A percentile compares a stretch with the other conserved stretches of the same genome.
These are phyloP conservation scores for Myotis planiceps DNA, from an alignment of 2,797 vertebrate species.

Conservation along the genomic window DNA sequence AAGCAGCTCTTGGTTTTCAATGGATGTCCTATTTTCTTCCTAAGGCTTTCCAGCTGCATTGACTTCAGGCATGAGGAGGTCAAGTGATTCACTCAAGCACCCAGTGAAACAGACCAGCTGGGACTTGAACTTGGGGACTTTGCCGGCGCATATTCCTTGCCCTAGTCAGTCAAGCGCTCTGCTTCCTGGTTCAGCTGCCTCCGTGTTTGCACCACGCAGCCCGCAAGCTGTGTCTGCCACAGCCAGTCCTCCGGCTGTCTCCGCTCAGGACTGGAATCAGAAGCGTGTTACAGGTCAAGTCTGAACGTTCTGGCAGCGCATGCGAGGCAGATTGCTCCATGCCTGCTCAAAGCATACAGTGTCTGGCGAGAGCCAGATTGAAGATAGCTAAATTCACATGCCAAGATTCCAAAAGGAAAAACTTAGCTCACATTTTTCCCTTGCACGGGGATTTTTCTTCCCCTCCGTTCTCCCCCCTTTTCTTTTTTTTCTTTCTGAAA, in stretches of 20 bases:
- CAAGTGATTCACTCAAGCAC: neutral
- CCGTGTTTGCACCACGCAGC: neutral
- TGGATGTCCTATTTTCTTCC: neutral
- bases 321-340: neutral
- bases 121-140: constrained; percentile 10
- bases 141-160: neutral
- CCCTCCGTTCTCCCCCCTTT: neutral
- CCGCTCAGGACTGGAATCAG: constrained; percentile 48
- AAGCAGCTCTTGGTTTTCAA: neutral
- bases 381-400: constrained; percentile 58
- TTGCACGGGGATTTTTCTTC: constrained; percentile 56
- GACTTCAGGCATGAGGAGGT: constrained; percentile 46
- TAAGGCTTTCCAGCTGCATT: constrained; percentile 25
- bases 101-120: neutral
- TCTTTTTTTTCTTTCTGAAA: neutral
- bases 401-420: constrained; percentile 79
- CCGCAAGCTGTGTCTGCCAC: neutral
- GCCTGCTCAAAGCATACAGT: constrained; percentile 21
- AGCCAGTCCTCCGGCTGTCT: neutral
- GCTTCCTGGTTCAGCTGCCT: neutral
- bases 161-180: neutral
- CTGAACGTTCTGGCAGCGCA: constrained; percentile 47
- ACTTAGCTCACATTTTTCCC: constrained; percentile 75
- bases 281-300: constrained; percentile 54
- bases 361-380: constrained; percentile 56